Percentiles rank a stretch among this genome's conserved stretches.
These are phyloP conservation scores for Aplocera efformata DNA, from an alignment of 2,888 invertebrate genomes.

Conservation along the genomic window DNA sequence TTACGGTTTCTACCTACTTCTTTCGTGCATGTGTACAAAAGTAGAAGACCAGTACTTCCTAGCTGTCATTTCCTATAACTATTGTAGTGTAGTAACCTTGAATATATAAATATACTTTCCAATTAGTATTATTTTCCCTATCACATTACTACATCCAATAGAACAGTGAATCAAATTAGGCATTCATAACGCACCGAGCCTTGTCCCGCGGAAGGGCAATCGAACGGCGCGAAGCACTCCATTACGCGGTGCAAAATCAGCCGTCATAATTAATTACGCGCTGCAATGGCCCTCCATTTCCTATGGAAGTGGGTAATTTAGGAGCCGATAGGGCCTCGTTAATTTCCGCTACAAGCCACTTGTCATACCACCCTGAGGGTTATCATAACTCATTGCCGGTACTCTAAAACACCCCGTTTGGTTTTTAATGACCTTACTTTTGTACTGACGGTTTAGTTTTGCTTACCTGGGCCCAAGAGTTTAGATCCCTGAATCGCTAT, in stretches of 20 bases:
- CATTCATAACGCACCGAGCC: constrained; percentile 1
- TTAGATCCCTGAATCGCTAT: too few relatives aligned
- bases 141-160: too few relatives aligned
- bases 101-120: too few relatives aligned
- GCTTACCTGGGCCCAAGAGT: too few relatives aligned
- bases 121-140: too few relatives aligned
- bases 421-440: constrained; percentile 5
- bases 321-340: constrained; percentile 52
- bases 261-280: constrained; percentile 24
- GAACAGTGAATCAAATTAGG: not conserved
- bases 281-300: constrained; percentile 23
- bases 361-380: constrained; percentile 35
- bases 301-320: constrained; percentile 29
- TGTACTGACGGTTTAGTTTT: not conserved
- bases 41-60: too few relatives aligned
- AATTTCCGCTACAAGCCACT: constrained; percentile 59
- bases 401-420: constrained; percentile 6
- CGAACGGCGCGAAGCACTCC: constrained; percentile 7
- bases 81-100: too few relatives aligned
- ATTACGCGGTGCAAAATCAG: constrained; percentile 15
- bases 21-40: too few relatives aligned
- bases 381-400: constrained; percentile 29
- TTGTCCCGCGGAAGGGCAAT: constrained; percentile 5
- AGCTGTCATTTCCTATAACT: too few relatives aligned
- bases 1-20: too few relatives aligned